Evolutionary conservation across 1,140 invertebrate species (phyloP), one percentile per base, ranked within the genome.

Genomic region (Tetragonula clypearis): DNA sequence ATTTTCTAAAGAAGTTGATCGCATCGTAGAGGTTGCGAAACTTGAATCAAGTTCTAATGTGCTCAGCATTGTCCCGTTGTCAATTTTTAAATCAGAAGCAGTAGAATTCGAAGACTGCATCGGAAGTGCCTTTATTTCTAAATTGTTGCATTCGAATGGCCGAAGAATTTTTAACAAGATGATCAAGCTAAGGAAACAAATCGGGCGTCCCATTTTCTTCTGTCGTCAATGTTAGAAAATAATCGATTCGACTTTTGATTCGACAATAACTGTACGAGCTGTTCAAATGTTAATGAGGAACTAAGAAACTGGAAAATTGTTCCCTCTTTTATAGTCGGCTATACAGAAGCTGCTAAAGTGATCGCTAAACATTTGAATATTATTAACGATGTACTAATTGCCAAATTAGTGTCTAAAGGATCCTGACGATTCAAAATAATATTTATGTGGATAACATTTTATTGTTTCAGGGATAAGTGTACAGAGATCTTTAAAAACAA

Each of bases 261-360:
- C 23, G 1, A 55, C 49, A 14, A 56, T 21, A 26, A 56, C 60
- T 55, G 35, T 53, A 17, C 35, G 66, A 68, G 49, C 53, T 76
- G 58, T 49, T 49, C 23, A 58, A 53, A 66, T 62, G 1, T 8
- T 30, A 41, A 49, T 65, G 26, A 26, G 15, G 8, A 60, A 89
- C 84, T 89, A 80, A 79, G 26, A 21, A n/a, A 60, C 41, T n/a
- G 35, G 84, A 69, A 86, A 72, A 66, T 56, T 35, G 60, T 35
- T 80, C 17, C 26, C n/a, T 75, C 88, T 90, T 90, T 90, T 90
- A 90, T 90, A 90, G 75, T 23, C n/a, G 21, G 60, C 53, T 69
- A 35, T 49, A n/a, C 72, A 53, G 26, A 49, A 78, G 3, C 56
- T n/a, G 79, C 79, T 90, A 90, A 90, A 49, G 73, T 41, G 76